Conservation (phyloP, 1,140 invertebrate genomes). For the Gryon sp. region DNA sequence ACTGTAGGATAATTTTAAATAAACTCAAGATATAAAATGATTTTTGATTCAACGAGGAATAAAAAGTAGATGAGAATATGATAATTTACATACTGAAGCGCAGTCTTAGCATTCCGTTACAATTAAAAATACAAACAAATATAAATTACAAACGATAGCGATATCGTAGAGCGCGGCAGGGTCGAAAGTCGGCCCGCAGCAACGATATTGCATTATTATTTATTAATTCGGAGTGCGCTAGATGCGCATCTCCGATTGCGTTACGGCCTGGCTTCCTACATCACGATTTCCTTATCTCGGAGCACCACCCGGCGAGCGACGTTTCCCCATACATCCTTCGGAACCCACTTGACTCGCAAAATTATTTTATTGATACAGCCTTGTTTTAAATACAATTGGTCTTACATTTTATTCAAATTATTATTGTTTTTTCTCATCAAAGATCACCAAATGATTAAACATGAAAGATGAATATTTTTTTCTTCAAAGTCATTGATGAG, state of each 20-base stretch:
- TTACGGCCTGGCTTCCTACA: constrained; percentile 65
- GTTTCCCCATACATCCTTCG: constrained; percentile 61
- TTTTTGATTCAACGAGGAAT: too few relatives aligned
- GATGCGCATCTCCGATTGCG: constrained; percentile 74
- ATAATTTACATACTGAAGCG: background rate
- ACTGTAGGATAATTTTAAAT: too few relatives aligned
- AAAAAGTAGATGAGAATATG: too few relatives aligned
- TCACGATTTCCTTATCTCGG: constrained; percentile 77
- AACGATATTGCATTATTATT: constrained; percentile 79
- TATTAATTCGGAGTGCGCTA: constrained; percentile 77
- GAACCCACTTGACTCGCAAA: constrained; percentile 56
- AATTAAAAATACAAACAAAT: constrained; percentile 25
- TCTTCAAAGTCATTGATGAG: too few relatives aligned
- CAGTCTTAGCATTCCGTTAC: background rate
- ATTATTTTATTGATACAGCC: constrained; percentile 57
- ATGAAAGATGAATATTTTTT: too few relatives aligned
- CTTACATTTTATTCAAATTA: constrained; percentile 56
- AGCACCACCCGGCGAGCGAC: constrained; percentile 60
- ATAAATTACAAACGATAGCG: constrained; percentile 29
- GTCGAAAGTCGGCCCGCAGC: constrained; percentile 64
- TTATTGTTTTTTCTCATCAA: background rate
- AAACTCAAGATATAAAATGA: too few relatives aligned
- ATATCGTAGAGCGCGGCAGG: constrained; percentile 64
- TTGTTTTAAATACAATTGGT: constrained; percentile 60
- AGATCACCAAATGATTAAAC: too few relatives aligned